phyloP scores from a whole-genome alignment of 2,797 vertebrate species.

The Pseudopleuronectes americanus region DNA sequence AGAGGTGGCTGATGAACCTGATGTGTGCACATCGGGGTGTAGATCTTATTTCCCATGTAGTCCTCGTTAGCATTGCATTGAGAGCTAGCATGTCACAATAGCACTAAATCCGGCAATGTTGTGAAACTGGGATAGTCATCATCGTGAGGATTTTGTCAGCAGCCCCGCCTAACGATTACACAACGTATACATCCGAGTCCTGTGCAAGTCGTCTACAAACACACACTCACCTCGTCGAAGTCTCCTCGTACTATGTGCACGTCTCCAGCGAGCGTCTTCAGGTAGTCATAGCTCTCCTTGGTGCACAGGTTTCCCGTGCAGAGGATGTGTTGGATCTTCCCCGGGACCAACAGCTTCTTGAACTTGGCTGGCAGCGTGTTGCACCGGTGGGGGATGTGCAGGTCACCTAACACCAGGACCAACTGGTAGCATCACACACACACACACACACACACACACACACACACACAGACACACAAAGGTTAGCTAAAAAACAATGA shows the following conservation, averaged over 20 bases:
- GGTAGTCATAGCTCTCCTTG: conserved; percentile 99
- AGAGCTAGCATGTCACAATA: too few relatives aligned
- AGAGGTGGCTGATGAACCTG: too few relatives aligned
- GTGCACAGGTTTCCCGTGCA: conserved; percentile 99
- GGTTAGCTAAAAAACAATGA: conserved; percentile 9
- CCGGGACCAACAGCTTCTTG: conserved; percentile 97
- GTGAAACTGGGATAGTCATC: too few relatives aligned
- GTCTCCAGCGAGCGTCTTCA: conserved; percentile 98
- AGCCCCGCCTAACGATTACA: too few relatives aligned
- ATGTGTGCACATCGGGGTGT: too few relatives aligned
- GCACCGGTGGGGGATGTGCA: conserved; percentile 98
- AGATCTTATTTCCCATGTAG: too few relatives aligned
- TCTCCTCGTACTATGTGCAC: conserved; percentile 98
- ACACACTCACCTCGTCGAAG: conserved; percentile 91
- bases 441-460: conserved; percentile 26
- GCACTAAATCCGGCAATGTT: too few relatives aligned
- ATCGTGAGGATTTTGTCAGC: too few relatives aligned
- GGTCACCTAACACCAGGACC: conserved; percentile 98
- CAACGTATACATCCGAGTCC: too few relatives aligned
- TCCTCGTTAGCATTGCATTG: too few relatives aligned
- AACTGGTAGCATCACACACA: conserved; percentile 81
- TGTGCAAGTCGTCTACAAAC: not conserved
- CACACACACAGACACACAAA: conserved; percentile 24
- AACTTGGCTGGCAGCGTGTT: conserved; percentile 99
- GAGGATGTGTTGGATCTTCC: conserved; percentile 99